phyloP scores from a whole-genome alignment of 2,113 vertebrate genomes.

The Gorsachius goisagi region DNA sequence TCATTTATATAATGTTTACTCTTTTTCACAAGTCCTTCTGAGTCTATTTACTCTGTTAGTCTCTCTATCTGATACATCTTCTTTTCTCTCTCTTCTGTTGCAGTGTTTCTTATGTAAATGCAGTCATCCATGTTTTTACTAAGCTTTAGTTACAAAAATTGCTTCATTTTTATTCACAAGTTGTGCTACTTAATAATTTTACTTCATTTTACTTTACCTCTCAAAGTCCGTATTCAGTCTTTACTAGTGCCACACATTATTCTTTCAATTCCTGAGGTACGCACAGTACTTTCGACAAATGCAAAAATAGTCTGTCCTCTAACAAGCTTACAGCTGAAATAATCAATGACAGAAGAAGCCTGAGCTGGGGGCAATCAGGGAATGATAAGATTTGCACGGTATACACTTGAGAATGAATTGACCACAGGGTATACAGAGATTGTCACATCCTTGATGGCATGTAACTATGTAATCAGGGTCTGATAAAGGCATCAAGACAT shows the following conservation, averaged over 20 bases:
- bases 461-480: background rate
- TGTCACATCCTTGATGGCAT: background rate
- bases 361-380: background rate
- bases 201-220: background rate
- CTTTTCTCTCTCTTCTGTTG: background rate
- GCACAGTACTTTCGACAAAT: background rate
- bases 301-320: background rate
- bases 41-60: background rate
- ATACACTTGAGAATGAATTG: background rate
- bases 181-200: background rate
- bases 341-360: background rate
- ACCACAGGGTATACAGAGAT: background rate
- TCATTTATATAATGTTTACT: background rate
- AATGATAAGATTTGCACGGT: background rate
- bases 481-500: conserved; percentile 1
- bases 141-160: background rate
- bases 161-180: background rate
- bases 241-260: background rate
- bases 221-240: background rate
- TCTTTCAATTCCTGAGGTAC: background rate
- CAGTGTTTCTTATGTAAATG: background rate
- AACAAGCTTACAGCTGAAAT: background rate
- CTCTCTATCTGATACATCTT: background rate
- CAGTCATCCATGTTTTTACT: background rate
- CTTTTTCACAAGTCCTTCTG: background rate